These are phyloP conservation scores for Drosophila athabasca DNA, from an alignment of 1,140 invertebrate species.

Conservation along the genomic window DNA sequence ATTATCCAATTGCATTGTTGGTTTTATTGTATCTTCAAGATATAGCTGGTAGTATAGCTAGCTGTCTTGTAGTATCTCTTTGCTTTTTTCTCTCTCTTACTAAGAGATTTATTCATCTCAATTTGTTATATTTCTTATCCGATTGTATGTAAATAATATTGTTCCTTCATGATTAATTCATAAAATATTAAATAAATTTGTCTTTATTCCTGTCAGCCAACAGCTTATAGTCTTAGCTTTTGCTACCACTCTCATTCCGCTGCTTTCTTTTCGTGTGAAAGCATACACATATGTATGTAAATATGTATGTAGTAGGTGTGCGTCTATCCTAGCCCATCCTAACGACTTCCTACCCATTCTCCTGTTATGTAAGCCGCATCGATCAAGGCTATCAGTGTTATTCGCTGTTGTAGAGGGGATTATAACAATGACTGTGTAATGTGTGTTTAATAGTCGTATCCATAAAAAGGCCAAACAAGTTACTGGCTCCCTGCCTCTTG, in stretches of 20 bases:
- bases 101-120: no score
- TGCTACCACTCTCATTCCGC: not conserved
- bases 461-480: conserved; percentile 34
- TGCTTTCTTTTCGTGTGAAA: not conserved
- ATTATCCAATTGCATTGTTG: no score
- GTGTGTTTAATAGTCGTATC: conserved; percentile 59
- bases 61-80: no score
- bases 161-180: no score
- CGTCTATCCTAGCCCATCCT: not conserved
- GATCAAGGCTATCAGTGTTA: conserved; percentile 64
- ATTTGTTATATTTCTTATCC: no score
- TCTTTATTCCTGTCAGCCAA: conserved; percentile 5
- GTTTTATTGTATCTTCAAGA: no score
- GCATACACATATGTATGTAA: not conserved
- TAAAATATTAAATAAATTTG: conserved; percentile 1
- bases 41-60: no score
- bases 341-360: conserved; percentile 32
- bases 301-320: no score
- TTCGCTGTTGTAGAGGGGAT: conserved; percentile 34
- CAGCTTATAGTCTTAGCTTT: not conserved
- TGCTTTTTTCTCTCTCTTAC: no score
- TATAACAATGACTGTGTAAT: conserved; percentile 53
- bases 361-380: conserved; percentile 7
- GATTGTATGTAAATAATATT: no score
- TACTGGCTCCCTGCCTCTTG: conserved; percentile 13